Evolutionary conservation across 2,888 invertebrate genomes (phyloP).

Genomic region (Ischnura elegans): DNA sequence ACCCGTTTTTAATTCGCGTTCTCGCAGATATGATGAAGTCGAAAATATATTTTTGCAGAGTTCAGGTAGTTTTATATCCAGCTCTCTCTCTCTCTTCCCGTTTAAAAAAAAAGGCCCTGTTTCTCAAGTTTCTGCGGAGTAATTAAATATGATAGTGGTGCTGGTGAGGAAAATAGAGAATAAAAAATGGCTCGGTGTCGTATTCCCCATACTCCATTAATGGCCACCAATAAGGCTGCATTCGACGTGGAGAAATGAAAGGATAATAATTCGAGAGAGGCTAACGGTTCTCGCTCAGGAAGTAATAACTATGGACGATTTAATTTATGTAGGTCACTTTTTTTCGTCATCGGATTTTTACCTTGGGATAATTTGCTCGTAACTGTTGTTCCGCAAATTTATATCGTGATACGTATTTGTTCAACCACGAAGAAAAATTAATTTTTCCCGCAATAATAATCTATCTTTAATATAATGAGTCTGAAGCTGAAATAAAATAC

Average conservation of each 20-base stretch:
- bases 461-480: no score
- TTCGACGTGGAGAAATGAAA: neutral
- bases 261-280: neutral
- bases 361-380: no score
- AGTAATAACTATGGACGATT: neutral
- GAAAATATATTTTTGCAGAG: neutral
- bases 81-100: neutral
- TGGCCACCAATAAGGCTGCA: neutral
- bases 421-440: no score
- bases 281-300: neutral
- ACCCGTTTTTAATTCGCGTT: neutral
- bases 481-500: no score
- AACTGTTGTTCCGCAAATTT: no score
- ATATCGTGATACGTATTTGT: no score
- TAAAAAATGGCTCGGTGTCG: neutral
- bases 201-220: neutral
- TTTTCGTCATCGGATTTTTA: no score
- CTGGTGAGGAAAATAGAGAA: no score
- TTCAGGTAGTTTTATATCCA: neutral
- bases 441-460: no score
- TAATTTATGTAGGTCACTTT: neutral
- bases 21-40: neutral
- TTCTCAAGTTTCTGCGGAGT: slow-evolving; percentile 25
- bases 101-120: neutral
- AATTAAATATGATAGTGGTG: neutral